Conservation (phyloP, 1,140 invertebrate genomes). For the Oedothorax gibbosus region DNA sequence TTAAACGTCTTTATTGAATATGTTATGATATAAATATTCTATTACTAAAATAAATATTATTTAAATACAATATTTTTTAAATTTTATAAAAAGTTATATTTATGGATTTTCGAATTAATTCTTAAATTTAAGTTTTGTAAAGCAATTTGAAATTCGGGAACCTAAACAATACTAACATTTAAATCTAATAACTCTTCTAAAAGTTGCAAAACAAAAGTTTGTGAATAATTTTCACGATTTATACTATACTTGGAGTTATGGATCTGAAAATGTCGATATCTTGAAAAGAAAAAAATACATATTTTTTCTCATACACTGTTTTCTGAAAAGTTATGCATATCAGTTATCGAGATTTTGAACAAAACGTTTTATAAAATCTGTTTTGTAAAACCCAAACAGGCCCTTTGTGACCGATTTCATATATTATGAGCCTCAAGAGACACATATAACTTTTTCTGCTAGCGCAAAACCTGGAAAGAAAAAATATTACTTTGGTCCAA, state of each 20-base stretch:
- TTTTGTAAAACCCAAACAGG: slow-evolving; percentile 30
- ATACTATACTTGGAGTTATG: slow-evolving; percentile 16
- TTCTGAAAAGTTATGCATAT: slow-evolving; percentile 50
- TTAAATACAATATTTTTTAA: too few species aligned
- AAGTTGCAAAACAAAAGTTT: slow-evolving; percentile 5
- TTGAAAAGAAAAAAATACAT: neutral
- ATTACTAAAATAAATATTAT: too few species aligned
- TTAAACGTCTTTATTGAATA: too few species aligned
- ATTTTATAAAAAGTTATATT: too few species aligned
- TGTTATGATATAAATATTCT: too few species aligned
- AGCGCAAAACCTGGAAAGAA: slow-evolving; percentile 66
- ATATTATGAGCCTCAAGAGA: slow-evolving; percentile 37
- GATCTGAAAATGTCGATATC: slow-evolving; percentile 9
- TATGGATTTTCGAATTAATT: too few species aligned
- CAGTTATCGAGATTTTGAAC: slow-evolving; percentile 50
- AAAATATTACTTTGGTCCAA: slow-evolving; percentile 11
- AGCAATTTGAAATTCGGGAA: too few species aligned
- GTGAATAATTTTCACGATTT: neutral
- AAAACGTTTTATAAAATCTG: slow-evolving; percentile 53
- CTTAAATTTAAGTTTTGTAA: too few species aligned
- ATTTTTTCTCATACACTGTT: slow-evolving; percentile 4
- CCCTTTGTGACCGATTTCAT: slow-evolving; percentile 39
- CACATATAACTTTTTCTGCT: slow-evolving; percentile 66
- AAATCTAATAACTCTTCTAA: slow-evolving; percentile 11
- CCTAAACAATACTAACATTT: neutral